Conservation (phyloP, 2,797 vertebrate species). For the Morus bassanus region DNA sequence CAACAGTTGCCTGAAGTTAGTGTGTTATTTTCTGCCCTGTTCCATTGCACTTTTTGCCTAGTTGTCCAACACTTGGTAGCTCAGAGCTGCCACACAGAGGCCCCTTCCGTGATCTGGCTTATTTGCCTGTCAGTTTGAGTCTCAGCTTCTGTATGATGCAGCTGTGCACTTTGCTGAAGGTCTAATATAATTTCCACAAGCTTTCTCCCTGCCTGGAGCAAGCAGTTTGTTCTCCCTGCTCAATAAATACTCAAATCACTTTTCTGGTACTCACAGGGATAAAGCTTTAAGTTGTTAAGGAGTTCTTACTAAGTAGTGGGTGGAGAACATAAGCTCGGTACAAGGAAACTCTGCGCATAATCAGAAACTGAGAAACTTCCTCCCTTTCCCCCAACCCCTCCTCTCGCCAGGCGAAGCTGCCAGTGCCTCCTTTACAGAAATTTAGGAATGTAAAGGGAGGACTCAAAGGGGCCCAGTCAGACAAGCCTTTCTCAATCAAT, state of each 20-base stretch:
- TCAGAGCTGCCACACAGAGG: conserved; percentile 81
- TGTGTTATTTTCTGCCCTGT: conserved; percentile 83
- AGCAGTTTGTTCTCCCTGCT: conserved; percentile 58
- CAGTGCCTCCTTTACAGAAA: conserved; percentile 83
- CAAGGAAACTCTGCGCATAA: conserved; percentile 88
- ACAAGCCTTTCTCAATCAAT: conserved; percentile 94
- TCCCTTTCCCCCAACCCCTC: conserved; percentile 76
- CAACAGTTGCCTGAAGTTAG: conserved; percentile 79
- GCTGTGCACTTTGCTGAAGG: conserved; percentile 85
- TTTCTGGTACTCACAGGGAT: conserved; percentile 62
- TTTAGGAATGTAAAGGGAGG: conserved; percentile 94
- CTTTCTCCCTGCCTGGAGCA: conserved; percentile 59
- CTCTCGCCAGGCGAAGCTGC: conserved; percentile 80
- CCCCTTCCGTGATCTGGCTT: conserved; percentile 76
- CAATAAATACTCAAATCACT: conserved; percentile 63
- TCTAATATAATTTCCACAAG: conserved; percentile 70
- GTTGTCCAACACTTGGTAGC: conserved; percentile 76
- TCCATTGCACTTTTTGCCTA: conserved; percentile 82
- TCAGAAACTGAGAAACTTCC: conserved; percentile 90
- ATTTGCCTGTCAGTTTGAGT: conserved; percentile 81
- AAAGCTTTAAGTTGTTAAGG: conserved; percentile 70
- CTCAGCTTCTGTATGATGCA: conserved; percentile 82
- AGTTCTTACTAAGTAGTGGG: conserved; percentile 82
- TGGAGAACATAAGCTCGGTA: conserved; percentile 84
- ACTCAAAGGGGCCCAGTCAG: conserved; percentile 92